A percentile compares a stretch with the other conserved stretches of the same genome.
phyloP scores from a whole-genome alignment of 1,140 invertebrate genomes.

The Ostrea denselamellosa region DNA sequence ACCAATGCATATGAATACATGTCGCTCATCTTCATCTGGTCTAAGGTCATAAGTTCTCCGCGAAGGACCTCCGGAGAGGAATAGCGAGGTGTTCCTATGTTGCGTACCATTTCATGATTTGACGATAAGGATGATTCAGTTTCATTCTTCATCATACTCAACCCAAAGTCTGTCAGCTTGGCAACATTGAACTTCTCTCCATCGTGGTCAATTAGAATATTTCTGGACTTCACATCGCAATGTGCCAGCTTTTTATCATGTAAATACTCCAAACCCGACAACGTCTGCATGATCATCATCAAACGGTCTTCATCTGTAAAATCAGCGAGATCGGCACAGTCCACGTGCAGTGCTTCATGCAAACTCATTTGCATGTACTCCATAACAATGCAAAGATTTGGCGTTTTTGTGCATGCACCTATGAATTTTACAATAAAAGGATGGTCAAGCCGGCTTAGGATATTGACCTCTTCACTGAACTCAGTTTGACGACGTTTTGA shows the following conservation, averaged over 20 bases:
- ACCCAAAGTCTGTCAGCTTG: slow-evolving; percentile 65
- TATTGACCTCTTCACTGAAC: slow-evolving; percentile 55
- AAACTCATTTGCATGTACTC: slow-evolving; percentile 64
- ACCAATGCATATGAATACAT: slow-evolving; percentile 55
- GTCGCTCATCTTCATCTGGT: slow-evolving; percentile 58
- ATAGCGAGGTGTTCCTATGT: slow-evolving; percentile 60
- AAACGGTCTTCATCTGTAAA: slow-evolving; percentile 51
- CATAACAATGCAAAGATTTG: slow-evolving; percentile 63
- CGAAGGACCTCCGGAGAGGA: slow-evolving; percentile 62
- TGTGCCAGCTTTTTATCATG: slow-evolving; percentile 52
- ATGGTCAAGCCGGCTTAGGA: slow-evolving; percentile 57
- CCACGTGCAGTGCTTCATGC: slow-evolving; percentile 59
- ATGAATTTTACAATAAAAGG: slow-evolving; percentile 61
- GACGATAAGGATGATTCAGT: slow-evolving; percentile 47
- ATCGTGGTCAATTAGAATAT: slow-evolving; percentile 48
- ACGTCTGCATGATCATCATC: slow-evolving; percentile 49
- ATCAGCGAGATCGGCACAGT: background rate
- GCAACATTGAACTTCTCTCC: slow-evolving; percentile 34
- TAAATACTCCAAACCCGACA: slow-evolving; percentile 49
- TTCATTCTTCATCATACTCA: slow-evolving; percentile 59
- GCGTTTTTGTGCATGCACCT: slow-evolving; percentile 56
- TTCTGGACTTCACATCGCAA: slow-evolving; percentile 56
- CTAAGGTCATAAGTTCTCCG: slow-evolving; percentile 50
- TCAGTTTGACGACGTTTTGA: slow-evolving; percentile 49
- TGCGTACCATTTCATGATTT: slow-evolving; percentile 35